Percentiles rank a stretch among this genome's conserved stretches.
These are phyloP conservation scores for Psammodynastes pulverulentus DNA, from an alignment of 2,113 vertebrate genomes.

Conservation along the genomic window DNA sequence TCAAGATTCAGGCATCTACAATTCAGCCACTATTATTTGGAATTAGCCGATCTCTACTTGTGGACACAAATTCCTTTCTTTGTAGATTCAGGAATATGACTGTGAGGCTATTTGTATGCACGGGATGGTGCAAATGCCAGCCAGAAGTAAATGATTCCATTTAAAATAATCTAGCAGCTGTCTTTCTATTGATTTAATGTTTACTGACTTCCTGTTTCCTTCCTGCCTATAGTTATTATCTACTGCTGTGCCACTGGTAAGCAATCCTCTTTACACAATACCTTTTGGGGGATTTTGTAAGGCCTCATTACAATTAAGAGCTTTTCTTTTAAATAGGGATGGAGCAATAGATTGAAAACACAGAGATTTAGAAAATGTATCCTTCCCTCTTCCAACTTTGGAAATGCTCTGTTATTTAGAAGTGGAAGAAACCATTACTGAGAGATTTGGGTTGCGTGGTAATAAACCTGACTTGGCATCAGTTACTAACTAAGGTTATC, in stretches of 20 bases:
- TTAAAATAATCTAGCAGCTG: slow-evolving; percentile 26
- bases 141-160: slow-evolving; percentile 30
- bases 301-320: slow-evolving; percentile 20
- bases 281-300: background rate
- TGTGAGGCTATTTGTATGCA: background rate
- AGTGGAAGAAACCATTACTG: background rate
- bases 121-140: slow-evolving; percentile 13
- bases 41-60: background rate
- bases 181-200: slow-evolving; percentile 36
- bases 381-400: background rate
- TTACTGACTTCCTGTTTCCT: slow-evolving; percentile 39
- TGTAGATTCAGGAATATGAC: slow-evolving; percentile 5
- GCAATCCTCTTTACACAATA: background rate
- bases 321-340: slow-evolving; percentile 20
- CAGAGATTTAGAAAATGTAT: background rate
- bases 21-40: background rate
- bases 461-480: background rate
- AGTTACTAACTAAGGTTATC: background rate
- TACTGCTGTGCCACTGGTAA: slow-evolving; percentile 33
- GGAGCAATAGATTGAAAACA: background rate
- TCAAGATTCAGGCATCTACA: background rate
- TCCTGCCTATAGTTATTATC: slow-evolving; percentile 21
- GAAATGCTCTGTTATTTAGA: background rate
- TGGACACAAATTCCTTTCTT: background rate
- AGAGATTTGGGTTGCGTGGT: background rate